phyloP scores from a whole-genome alignment of 53 echinoderm and acorn worm species.

The Patiria pectinifera region DNA sequence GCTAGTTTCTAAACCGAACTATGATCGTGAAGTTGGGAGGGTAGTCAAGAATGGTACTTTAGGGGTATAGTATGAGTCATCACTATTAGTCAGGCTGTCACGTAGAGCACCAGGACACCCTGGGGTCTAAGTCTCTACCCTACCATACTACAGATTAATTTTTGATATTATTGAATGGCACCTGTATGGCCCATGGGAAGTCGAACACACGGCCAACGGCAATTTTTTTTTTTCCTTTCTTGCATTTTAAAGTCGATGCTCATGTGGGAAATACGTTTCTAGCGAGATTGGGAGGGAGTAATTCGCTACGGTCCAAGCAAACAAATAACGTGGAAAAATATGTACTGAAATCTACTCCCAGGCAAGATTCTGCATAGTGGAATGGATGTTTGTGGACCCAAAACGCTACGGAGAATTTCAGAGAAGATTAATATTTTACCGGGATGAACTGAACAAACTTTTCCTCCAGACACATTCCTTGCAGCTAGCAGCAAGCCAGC shows the following conservation, averaged over 20 bases:
- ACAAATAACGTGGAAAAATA: neutral
- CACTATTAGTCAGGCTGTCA: slow-evolving; percentile 57
- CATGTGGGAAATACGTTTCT: slow-evolving; percentile 19
- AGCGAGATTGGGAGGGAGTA: neutral
- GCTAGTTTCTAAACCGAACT: neutral
- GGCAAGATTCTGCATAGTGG: neutral
- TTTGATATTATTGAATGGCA: slow-evolving; percentile 61
- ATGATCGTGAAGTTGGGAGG: neutral
- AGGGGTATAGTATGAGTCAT: slow-evolving; percentile 31
- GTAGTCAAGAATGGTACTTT: neutral
- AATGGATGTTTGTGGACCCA: neutral
- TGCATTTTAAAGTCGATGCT: slow-evolving; percentile 8
- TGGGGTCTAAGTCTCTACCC: neutral
- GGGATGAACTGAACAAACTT: slow-evolving; percentile 11
- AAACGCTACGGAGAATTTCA: neutral
- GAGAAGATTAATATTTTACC: slow-evolving; percentile 16
- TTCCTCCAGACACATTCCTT: neutral
- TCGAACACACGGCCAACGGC: slow-evolving; percentile 1
- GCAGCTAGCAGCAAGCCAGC: neutral
- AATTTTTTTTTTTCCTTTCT: neutral
- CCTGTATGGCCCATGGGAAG: slow-evolving; percentile 53
- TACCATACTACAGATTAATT: slow-evolving; percentile 57
- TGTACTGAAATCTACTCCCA: too few relatives aligned
- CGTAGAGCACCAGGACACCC: neutral
- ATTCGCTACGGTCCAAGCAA: neutral